Evolutionary conservation across 2,113 vertebrate species (phyloP).

Genomic region (Lagopus leucura): DNA sequence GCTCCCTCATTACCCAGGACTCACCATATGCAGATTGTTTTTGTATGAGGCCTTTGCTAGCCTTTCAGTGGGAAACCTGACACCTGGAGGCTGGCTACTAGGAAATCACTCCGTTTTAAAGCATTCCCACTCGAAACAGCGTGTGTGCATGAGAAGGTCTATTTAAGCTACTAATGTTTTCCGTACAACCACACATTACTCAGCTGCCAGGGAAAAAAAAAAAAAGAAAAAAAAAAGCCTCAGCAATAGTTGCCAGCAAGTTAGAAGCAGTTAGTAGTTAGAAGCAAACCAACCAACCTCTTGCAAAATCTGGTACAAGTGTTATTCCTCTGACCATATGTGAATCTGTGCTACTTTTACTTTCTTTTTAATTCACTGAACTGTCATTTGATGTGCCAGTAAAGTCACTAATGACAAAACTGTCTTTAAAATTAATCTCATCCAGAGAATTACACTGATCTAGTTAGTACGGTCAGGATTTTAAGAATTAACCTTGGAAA

Average conservation of each 20-base stretch:
- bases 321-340: neutral
- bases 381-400: neutral
- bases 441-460: neutral
- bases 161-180: slow-evolving; percentile 24
- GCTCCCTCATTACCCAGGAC: neutral
- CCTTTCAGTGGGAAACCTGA: slow-evolving; percentile 47
- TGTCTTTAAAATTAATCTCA: neutral
- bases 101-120: slow-evolving; percentile 25
- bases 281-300: slow-evolving; percentile 13
- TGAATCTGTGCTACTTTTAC: neutral
- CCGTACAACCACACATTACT: neutral
- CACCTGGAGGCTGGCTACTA: slow-evolving; percentile 42
- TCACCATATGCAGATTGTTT: slow-evolving; percentile 35
- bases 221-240: neutral
- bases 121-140: slow-evolving; percentile 26
- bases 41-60: neutral
- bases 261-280: neutral
- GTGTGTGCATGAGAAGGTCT: neutral
- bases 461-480: rapidly evolving
- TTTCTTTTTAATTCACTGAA: neutral
- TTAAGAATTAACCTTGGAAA: neutral
- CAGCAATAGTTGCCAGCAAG: neutral
- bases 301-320: neutral
- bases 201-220: neutral
- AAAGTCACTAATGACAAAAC: neutral